These are phyloP conservation scores for Anguilla anguilla DNA, from an alignment of 2,797 vertebrate genomes.

Conservation along the genomic window DNA sequence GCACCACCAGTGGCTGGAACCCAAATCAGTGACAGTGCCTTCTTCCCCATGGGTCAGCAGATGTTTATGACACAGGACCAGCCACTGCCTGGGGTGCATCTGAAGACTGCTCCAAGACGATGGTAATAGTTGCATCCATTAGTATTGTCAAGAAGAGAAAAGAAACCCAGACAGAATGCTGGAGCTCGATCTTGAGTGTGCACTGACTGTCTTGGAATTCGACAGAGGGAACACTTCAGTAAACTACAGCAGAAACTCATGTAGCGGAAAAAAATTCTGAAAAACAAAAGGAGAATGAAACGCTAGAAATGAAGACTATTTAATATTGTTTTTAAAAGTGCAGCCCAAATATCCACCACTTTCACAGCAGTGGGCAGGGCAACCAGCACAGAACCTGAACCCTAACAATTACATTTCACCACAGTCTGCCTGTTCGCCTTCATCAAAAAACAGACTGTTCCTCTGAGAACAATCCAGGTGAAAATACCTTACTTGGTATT, in stretches of 20 bases:
- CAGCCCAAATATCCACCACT: background rate
- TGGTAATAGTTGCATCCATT: background rate
- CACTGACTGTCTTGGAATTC: background rate
- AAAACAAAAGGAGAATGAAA: background rate
- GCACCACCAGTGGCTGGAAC: background rate
- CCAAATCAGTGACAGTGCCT: background rate
- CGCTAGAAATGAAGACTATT: background rate
- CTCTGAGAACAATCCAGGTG: background rate
- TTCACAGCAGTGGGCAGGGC: background rate
- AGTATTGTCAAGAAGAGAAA: background rate
- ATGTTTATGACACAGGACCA: background rate
- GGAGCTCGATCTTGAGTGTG: background rate
- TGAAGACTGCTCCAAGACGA: no score
- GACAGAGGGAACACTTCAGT: background rate
- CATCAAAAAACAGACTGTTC: background rate
- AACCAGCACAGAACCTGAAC: background rate
- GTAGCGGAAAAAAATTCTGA: background rate
- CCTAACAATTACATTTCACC: background rate
- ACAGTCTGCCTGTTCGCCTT: background rate
- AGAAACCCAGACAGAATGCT: background rate
- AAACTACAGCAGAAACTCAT: background rate
- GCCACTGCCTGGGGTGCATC: background rate
- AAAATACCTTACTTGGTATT: background rate
- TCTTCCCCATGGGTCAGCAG: background rate
- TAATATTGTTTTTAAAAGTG: no score